Evolutionary conservation across 2,113 vertebrate species (phyloP).

Genomic region (Actenoides lindsayi): DNA sequence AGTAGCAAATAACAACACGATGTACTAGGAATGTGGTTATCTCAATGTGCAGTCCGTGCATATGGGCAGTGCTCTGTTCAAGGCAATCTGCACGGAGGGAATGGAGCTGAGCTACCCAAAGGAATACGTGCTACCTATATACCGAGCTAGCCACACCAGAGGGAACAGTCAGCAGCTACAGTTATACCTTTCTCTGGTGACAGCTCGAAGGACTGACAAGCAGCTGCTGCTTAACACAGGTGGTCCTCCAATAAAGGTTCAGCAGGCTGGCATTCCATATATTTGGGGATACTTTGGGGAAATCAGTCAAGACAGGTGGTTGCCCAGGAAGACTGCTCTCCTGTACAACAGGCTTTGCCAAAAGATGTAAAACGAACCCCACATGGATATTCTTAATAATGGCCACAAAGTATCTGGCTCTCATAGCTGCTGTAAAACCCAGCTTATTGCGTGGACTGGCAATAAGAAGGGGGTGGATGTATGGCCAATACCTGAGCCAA

Average conservation of each 20-base stretch:
- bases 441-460: background rate
- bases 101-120: background rate
- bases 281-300: slow-evolving; percentile 20
- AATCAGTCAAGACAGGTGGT: slow-evolving; percentile 30
- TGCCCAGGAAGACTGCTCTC: slow-evolving; percentile 32
- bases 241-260: slow-evolving; percentile 32
- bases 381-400: background rate
- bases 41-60: background rate
- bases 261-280: background rate
- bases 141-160: background rate
- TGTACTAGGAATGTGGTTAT: background rate
- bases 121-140: background rate
- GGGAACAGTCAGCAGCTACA: background rate
- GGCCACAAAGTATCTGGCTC: background rate
- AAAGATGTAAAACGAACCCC: background rate
- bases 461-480: background rate
- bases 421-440: background rate
- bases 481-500: background rate
- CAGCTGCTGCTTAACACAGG: slow-evolving; percentile 43
- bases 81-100: background rate
- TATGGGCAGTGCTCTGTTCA: background rate
- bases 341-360: background rate
- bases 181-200: background rate
- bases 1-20: background rate
- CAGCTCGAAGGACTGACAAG: slow-evolving; percentile 3